phyloP scores from a whole-genome alignment of 2,888 invertebrate species.

The Chaetogeoica ovagalla region DNA sequence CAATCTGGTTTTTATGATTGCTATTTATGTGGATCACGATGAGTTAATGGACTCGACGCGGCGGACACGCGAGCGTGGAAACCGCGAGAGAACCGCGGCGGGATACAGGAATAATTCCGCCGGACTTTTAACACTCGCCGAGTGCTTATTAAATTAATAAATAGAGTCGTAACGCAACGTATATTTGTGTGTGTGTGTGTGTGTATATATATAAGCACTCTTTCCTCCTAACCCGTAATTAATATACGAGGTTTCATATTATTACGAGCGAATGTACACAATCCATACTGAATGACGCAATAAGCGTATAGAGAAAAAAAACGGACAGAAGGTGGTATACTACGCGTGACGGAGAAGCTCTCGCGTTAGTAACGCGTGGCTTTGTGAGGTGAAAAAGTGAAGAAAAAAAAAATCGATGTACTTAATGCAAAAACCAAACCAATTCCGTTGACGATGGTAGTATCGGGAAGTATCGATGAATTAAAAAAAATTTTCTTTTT shows the following conservation, averaged over 20 bases:
- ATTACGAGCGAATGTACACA: too few species aligned
- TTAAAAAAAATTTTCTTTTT: too few species aligned
- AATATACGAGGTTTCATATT: neutral
- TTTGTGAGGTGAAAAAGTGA: too few species aligned
- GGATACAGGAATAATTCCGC: neutral
- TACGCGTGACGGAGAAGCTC: too few species aligned
- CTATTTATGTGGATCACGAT: conserved; percentile 22
- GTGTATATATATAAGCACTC: neutral
- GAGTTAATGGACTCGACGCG: conserved; percentile 29
- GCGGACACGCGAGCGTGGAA: conserved; percentile 17
- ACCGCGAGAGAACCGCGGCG: neutral
- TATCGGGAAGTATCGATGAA: too few species aligned
- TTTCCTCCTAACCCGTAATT: conserved; percentile 19
- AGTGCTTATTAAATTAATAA: conserved; percentile 19
- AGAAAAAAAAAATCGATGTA: too few species aligned
- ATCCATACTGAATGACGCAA: too few species aligned
- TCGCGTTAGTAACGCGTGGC: too few species aligned
- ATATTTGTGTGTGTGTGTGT: neutral
- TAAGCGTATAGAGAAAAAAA: too few species aligned
- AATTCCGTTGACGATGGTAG: too few species aligned
- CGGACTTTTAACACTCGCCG: neutral
- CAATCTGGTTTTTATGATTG: conserved; percentile 46
- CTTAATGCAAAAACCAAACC: too few species aligned
- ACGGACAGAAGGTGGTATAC: too few species aligned
- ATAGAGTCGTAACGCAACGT: conserved; percentile 28